phyloP scores from a whole-genome alignment of 2,888 invertebrate species.

The Tetrapedia diversipes region DNA sequence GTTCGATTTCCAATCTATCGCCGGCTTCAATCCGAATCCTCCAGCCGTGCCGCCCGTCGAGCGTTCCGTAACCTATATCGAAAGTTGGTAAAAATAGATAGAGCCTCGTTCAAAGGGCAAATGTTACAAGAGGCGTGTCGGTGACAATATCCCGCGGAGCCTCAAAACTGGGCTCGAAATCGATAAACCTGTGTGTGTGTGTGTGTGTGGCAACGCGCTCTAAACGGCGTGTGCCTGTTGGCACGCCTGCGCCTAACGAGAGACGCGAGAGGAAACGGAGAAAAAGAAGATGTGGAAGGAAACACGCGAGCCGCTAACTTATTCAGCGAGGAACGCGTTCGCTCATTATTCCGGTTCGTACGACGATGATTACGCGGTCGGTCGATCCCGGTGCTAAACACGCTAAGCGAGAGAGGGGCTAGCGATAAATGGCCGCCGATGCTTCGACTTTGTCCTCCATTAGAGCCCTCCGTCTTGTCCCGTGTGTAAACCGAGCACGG shows the following conservation, averaged over 20 bases:
- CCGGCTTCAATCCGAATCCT: too few species aligned
- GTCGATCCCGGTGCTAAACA: conserved; percentile 72
- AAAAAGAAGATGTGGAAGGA: conserved; percentile 39
- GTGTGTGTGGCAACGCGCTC: conserved; percentile 63
- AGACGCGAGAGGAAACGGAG: conserved; percentile 34
- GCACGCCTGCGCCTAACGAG: conserved; percentile 69
- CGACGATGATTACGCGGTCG: conserved; percentile 71
- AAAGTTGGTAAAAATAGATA: background rate
- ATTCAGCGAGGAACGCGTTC: conserved; percentile 68
- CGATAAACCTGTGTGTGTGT: too few species aligned
- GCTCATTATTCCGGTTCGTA: conserved; percentile 63
- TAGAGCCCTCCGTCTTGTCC: conserved; percentile 56
- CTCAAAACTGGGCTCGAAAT: conserved; percentile 57
- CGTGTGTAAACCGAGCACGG: conserved; percentile 43
- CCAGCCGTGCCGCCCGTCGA: too few species aligned
- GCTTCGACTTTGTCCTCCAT: conserved; percentile 59
- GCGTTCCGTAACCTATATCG: background rate
- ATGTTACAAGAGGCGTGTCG: conserved; percentile 7
- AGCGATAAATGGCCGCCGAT: conserved; percentile 69
- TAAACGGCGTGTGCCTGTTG: conserved; percentile 55
- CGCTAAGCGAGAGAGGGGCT: conserved; percentile 70
- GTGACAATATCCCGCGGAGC: conserved; percentile 7
- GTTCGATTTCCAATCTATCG: background rate
- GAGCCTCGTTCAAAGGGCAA: conserved; percentile 2
- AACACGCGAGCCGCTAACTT: conserved; percentile 70